A percentile compares a stretch with the other conserved stretches of the same genome.
These are phyloP conservation scores for Poecile montanus DNA, from an alignment of 2,797 vertebrate genomes.

Conservation along the genomic window DNA sequence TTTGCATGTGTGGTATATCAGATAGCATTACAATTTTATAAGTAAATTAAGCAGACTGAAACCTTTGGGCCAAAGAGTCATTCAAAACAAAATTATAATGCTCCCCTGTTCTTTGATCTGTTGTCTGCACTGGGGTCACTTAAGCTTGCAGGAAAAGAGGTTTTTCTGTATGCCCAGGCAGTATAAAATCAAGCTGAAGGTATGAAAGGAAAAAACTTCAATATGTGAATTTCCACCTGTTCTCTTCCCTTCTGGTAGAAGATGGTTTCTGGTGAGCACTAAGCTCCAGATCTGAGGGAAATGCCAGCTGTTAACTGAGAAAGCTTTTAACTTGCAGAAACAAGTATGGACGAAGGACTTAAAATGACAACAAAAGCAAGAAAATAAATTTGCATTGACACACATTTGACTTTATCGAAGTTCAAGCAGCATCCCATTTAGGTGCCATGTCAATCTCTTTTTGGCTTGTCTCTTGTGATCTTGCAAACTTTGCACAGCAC, in stretches of 20 bases:
- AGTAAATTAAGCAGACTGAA: neutral
- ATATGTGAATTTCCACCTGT: neutral
- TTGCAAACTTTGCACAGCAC: neutral
- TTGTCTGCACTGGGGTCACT: neutral
- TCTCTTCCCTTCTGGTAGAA: neutral
- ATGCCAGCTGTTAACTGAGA: neutral
- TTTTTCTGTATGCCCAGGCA: neutral
- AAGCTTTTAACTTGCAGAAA: slow-evolving; percentile 29
- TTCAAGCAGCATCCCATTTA: neutral
- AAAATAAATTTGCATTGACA: neutral
- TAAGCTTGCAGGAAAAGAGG: neutral
- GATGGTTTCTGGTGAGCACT: neutral
- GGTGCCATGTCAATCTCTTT: neutral
- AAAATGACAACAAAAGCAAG: neutral
- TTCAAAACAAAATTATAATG: neutral
- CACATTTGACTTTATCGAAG: neutral
- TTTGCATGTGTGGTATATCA: neutral
- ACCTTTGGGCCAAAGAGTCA: neutral
- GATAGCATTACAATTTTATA: neutral
- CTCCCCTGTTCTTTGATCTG: neutral
- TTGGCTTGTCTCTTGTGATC: neutral
- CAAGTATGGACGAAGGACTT: neutral
- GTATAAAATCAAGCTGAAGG: neutral
- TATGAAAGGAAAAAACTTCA: neutral
- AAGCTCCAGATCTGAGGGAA: slow-evolving; percentile 4